phyloP scores from a whole-genome alignment of 2,113 vertebrate species.

The Melanocharis versteri region DNA sequence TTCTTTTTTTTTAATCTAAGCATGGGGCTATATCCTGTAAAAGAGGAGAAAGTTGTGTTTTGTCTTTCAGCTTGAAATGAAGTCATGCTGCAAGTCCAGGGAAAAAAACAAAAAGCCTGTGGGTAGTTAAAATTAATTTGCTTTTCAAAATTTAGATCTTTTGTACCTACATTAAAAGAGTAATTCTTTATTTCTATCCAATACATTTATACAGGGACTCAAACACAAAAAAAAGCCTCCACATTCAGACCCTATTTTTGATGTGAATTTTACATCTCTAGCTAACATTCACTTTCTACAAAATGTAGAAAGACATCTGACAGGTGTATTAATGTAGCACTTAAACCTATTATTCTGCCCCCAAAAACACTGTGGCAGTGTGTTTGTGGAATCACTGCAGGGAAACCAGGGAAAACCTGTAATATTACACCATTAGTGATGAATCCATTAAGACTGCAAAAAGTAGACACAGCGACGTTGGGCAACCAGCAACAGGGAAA shows the following conservation, averaged over 20 bases:
- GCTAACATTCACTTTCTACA: not conserved
- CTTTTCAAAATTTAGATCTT: not conserved
- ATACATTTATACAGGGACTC: not conserved
- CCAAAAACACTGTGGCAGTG: not conserved
- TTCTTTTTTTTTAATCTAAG: no score
- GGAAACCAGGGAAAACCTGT: not conserved
- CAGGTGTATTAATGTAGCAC: not conserved
- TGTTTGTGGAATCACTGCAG: not conserved
- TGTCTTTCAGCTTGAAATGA: not conserved
- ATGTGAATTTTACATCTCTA: not conserved
- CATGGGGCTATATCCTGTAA: not conserved
- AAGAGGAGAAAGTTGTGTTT: not conserved
- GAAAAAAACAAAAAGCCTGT: not conserved
- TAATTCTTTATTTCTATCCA: not conserved
- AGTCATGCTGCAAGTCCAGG: fast-evolving
- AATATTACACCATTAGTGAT: not conserved
- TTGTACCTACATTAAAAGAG: not conserved
- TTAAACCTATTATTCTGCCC: not conserved
- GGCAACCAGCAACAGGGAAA: not conserved
- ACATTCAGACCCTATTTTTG: not conserved
- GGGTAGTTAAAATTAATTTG: not conserved
- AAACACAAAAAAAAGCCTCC: not conserved
- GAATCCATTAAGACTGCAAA: not conserved
- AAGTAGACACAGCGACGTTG: no score
- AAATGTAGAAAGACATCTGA: not conserved